Base-by-base conservation (phyloP, 2,797 vertebrate genomes). In the Notolepis coatsorum region DNA sequence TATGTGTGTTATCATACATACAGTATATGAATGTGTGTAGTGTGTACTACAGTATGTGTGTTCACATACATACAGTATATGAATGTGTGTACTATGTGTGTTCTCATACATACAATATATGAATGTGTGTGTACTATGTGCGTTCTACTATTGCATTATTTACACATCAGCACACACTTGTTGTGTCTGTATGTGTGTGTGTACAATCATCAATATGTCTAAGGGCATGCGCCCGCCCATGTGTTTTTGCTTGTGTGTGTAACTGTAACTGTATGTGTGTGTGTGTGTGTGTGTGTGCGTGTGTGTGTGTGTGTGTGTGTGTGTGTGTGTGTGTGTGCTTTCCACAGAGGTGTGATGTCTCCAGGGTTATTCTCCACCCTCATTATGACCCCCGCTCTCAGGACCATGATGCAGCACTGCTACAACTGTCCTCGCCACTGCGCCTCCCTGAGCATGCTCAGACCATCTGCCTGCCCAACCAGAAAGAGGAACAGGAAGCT, bases 321-420 rank as follows among this genome's bases (percentile, higher is more conserved):
- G 17, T 58, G 37, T 41, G 57, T 63, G 73, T n/a, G 23, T 68
- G 23, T 71, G 4, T 25, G 2, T 48, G 51, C 30, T 78, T 69
- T 4, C 57, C 84, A 77, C 71, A 81, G 75, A 84, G 65, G 23
- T 31, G 39, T 17, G 38, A 31, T 3, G 61, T 91, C 61, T 86
- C 81, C 46, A 31, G 31, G 23, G 64, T 79, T 5, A 7, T 87
- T 5, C 20, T 52, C 13, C 84, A 90, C 62, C 72, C 88, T n/a
- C 33, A 69, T 46, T 90, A 86, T 61, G 80, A 85, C n/a, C 46
- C 52, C 49, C 61, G 33, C 12, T 74, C 88, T 5, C 60, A 76
- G 61, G 80, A 81, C 56, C 67, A 47, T 4, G 78, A 82, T 23
- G 74, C 79, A 3, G 82, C 81, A 38, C 55, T 89, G 24, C n/a